Conservation (phyloP, 2,113 vertebrate species). For the Scomber japonicus region DNA sequence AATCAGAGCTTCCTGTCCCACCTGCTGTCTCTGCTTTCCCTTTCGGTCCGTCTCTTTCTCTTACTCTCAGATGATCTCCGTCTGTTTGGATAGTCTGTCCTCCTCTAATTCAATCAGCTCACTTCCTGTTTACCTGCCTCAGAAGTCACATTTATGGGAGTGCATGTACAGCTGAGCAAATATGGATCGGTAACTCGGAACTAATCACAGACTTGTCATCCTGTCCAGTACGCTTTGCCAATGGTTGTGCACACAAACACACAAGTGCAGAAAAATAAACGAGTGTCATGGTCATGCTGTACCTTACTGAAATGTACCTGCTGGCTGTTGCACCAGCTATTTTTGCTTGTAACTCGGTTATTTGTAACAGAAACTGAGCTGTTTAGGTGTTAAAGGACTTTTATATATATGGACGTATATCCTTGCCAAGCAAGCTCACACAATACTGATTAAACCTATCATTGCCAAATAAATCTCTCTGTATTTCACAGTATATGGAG, state of each 20-base stretch:
- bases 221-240: conserved; percentile 47
- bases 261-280: background rate
- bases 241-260: conserved; percentile 23
- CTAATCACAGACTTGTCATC: conserved; percentile 68
- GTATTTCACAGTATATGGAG: too few species aligned
- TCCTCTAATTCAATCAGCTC: conserved; percentile 63
- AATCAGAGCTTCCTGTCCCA: conserved; percentile 46
- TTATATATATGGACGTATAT: too few species aligned
- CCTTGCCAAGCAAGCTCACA: too few species aligned
- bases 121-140: conserved; percentile 76
- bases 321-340: background rate
- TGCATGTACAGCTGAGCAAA: conserved; percentile 68
- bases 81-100: conserved; percentile 53
- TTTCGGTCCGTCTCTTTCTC: conserved; percentile 18
- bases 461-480: too few species aligned
- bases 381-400: too few species aligned
- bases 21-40: conserved; percentile 9
- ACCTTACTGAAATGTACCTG: background rate
- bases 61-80: conserved; percentile 27
- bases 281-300: background rate
- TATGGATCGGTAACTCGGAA: conserved; percentile 57
- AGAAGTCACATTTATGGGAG: conserved; percentile 26
- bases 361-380: too few species aligned
- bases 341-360: too few species aligned
- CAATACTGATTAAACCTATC: too few species aligned